Conservation (phyloP, 1,140 invertebrate species). For the Laodelphax striatellus region DNA sequence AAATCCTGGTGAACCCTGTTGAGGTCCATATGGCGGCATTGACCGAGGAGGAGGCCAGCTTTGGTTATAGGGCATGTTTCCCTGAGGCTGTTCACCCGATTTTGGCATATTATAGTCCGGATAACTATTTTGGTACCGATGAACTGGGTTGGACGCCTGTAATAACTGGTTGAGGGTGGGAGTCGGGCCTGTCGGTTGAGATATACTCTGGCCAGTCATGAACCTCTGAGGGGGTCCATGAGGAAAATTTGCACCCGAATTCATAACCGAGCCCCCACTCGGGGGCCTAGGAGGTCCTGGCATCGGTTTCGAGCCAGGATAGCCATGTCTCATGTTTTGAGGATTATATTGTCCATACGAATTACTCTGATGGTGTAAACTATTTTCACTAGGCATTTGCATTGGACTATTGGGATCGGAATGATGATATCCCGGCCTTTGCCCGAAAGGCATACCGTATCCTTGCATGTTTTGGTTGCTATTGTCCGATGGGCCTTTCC, state of each 20-base stretch:
- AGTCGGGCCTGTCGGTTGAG: slow-evolving; percentile 72
- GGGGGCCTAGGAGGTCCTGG: slow-evolving; percentile 28
- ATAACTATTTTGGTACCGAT: slow-evolving; percentile 40
- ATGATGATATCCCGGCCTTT: slow-evolving; percentile 16
- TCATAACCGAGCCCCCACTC: slow-evolving; percentile 30
- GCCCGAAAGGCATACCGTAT: slow-evolving; percentile 19
- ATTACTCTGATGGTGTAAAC: slow-evolving; percentile 17
- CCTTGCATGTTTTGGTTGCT: slow-evolving; percentile 24
- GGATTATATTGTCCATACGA: slow-evolving; percentile 21
- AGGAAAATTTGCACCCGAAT: slow-evolving; percentile 27
- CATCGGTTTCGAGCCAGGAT: slow-evolving; percentile 26
- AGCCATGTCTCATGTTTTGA: slow-evolving; percentile 24
- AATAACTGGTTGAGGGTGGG: slow-evolving; percentile 83
- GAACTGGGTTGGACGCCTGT: slow-evolving; percentile 57
- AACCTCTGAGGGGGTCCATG: slow-evolving; percentile 35
- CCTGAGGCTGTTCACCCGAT: slow-evolving; percentile 21
- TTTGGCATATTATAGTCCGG: slow-evolving; percentile 31
- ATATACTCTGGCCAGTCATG: slow-evolving; percentile 47
- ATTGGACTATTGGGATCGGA: slow-evolving; percentile 15
- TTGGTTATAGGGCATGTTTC: slow-evolving; percentile 19
- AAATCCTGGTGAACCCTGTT: slow-evolving; percentile 31
- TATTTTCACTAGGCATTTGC: slow-evolving; percentile 12
- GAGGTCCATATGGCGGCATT: slow-evolving; percentile 39
- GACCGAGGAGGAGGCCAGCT: slow-evolving; percentile 26
- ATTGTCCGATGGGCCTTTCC: slow-evolving; percentile 23